These are phyloP conservation scores for Caracal caracal DNA, from an alignment of 2,113 vertebrate species.

Conservation along the genomic window DNA sequence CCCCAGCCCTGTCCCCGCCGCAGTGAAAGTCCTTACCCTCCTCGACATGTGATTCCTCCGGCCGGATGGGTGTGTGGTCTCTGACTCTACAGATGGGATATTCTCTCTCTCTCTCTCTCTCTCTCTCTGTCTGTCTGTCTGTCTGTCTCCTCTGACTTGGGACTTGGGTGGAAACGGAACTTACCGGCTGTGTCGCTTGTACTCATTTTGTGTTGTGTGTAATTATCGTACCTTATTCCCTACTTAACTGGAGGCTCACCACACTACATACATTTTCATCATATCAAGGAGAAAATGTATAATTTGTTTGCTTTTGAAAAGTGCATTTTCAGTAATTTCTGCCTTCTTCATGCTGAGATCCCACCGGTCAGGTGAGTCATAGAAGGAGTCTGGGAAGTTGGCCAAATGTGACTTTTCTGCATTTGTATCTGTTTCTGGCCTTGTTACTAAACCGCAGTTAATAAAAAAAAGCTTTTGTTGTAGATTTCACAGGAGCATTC, in stretches of 20 bases:
- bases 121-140: background rate
- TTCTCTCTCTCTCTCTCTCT: background rate
- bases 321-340: background rate
- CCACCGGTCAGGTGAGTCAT: background rate
- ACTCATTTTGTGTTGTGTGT: background rate
- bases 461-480: background rate
- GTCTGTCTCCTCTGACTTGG: background rate
- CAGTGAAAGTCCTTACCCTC: background rate
- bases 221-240: background rate
- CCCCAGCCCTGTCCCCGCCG: rapidly evolving
- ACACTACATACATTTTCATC: background rate
- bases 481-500: background rate
- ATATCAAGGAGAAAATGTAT: background rate
- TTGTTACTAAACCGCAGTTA: background rate
- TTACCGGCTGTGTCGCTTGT: background rate
- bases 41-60: background rate
- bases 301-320: background rate
- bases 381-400: background rate
- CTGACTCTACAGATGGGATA: background rate
- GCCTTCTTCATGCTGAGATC: background rate
- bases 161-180: background rate
- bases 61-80: background rate
- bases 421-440: background rate
- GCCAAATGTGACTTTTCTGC: background rate
- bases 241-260: background rate